These are phyloP conservation scores for Propithecus perrieri DNA, from an alignment of 2,797 vertebrate genomes.

Conservation along the genomic window DNA sequence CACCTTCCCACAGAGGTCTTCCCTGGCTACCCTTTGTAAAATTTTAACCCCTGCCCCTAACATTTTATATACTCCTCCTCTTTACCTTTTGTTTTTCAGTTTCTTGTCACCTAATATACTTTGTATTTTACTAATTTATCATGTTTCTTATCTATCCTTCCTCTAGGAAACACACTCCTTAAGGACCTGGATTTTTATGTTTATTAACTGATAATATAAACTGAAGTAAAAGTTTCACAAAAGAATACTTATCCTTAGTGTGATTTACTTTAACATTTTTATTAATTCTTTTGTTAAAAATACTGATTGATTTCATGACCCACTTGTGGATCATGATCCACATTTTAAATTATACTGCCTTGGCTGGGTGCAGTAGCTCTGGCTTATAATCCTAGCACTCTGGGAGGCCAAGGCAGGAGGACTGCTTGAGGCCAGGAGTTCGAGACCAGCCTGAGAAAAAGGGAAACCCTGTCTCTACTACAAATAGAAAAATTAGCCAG, in stretches of 20 bases:
- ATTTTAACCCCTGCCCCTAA: background rate
- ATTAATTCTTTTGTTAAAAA: constrained; percentile 20
- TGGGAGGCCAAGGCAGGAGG: background rate
- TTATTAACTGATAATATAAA: constrained; percentile 1
- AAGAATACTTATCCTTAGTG: background rate
- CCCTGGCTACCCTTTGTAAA: background rate
- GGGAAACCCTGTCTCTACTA: background rate
- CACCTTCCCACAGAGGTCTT: background rate
- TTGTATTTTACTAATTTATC: background rate
- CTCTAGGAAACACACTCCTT: background rate
- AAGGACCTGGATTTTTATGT: background rate
- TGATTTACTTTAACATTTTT: background rate
- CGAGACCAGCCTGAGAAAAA: background rate
- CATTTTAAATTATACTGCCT: background rate
- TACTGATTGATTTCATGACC: background rate
- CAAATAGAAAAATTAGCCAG: background rate
- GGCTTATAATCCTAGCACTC: background rate
- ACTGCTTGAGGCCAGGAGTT: background rate
- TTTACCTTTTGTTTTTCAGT: background rate
- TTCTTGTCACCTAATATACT: background rate
- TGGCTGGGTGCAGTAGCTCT: background rate
- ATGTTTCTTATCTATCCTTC: background rate
- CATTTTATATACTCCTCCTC: background rate
- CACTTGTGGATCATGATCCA: background rate
- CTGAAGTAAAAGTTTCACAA: constrained; percentile 19